Conservation (phyloP, 2,797 vertebrate species). For the Brachyrhaphis roseni region DNA sequence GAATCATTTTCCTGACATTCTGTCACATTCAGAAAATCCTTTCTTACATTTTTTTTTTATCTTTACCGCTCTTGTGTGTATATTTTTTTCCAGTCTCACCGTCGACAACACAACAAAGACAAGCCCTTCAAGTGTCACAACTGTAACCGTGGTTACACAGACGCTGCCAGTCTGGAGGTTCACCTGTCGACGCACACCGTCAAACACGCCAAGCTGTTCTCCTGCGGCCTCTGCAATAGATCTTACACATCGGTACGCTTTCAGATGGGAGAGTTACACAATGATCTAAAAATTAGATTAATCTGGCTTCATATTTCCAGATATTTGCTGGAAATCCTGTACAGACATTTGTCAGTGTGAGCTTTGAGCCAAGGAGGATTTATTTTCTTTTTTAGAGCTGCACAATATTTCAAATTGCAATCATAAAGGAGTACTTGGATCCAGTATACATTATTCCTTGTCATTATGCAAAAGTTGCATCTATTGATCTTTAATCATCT, state of each 20-base stretch:
- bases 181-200: conserved; percentile 96
- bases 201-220: conserved; percentile 97
- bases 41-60: neutral
- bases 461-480: neutral
- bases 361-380: neutral
- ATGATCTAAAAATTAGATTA: neutral
- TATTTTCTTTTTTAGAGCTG: neutral
- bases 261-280: neutral
- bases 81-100: conserved; percentile 86
- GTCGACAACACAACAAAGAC: conserved; percentile 99
- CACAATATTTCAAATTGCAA: neutral
- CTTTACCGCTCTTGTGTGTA: accelerated
- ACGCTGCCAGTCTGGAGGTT: conserved; percentile 93
- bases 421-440: neutral
- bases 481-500: neutral
- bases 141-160: conserved; percentile 96
- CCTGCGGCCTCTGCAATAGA: conserved; percentile 95
- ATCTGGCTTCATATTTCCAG: neutral
- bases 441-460: neutral
- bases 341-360: neutral
- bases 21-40: neutral
- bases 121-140: conserved; percentile 99
- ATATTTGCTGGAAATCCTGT: neutral
- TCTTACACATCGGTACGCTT: conserved; percentile 93
- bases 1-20: neutral